phyloP scores from a whole-genome alignment of 2,797 vertebrate species.

The Pampus argenteus region DNA sequence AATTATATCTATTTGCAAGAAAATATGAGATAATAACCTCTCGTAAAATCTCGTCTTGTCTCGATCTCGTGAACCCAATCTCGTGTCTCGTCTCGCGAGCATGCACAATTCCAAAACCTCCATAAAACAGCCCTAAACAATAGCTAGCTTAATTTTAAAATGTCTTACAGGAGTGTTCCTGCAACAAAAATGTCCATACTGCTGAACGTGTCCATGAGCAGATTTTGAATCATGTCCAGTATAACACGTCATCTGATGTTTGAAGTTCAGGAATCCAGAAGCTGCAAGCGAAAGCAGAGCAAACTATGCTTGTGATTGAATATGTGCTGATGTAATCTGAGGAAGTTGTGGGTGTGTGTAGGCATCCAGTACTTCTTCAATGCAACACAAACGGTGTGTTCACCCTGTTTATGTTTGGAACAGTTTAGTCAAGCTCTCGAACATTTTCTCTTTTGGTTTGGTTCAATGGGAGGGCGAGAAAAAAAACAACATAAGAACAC shows the following conservation, averaged over 20 bases:
- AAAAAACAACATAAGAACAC: constrained; percentile 8
- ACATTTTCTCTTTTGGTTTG: constrained; percentile 48
- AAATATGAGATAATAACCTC: no score
- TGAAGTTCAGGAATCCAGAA: background rate
- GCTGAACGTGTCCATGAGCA: background rate
- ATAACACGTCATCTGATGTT: constrained; percentile 6
- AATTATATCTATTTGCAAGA: background rate
- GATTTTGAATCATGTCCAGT: background rate
- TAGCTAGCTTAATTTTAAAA: no score
- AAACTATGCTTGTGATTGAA: constrained; percentile 21
- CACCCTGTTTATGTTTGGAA: constrained; percentile 63
- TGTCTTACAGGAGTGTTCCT: background rate
- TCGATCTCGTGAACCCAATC: no score
- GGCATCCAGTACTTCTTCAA: constrained; percentile 51
- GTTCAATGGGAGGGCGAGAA: constrained; percentile 36
- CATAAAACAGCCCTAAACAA: no score
- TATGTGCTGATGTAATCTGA: constrained; percentile 60
- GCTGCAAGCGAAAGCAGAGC: constrained; percentile 18
- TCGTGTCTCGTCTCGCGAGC: no score
- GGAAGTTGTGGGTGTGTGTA: constrained; percentile 64
- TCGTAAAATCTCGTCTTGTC: no score
- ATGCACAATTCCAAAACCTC: no score
- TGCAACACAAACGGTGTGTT: constrained; percentile 44
- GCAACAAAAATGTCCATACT: background rate
- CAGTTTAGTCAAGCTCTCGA: constrained; percentile 54